phyloP scores from a whole-genome alignment of 2,888 invertebrate species.

The Notocelia uddmanniana region DNA sequence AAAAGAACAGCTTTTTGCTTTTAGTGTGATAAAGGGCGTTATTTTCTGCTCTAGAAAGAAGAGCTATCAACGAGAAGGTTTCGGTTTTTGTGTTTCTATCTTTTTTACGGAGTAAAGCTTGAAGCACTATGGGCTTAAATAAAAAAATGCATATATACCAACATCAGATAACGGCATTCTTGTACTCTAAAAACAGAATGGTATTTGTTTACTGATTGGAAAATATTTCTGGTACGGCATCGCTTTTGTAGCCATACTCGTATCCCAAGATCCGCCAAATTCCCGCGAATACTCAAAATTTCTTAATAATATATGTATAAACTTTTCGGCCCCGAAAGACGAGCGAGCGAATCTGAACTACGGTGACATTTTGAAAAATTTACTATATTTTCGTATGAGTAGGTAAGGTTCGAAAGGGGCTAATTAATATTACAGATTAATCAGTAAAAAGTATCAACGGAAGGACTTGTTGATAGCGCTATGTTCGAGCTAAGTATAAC shows the following conservation, averaged over 20 bases:
- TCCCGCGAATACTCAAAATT: not conserved
- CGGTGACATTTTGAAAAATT: too few relatives aligned
- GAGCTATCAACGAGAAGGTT: not conserved
- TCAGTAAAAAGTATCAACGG: too few relatives aligned
- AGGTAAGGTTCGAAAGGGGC: too few relatives aligned
- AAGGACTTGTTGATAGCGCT: too few relatives aligned
- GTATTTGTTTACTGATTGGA: too few relatives aligned
- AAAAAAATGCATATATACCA: not conserved
- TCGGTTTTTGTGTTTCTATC: constrained; percentile 4
- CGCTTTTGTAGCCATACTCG: constrained; percentile 18
- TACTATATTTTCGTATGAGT: too few relatives aligned
- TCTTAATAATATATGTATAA: too few relatives aligned
- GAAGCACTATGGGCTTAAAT: not conserved
- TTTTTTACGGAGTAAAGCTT: constrained; percentile 2
- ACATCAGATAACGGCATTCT: not conserved
- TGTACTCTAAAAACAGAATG: too few relatives aligned
- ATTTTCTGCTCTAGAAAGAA: not conserved
- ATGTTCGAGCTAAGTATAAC: too few relatives aligned
- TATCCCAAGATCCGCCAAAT: not conserved
- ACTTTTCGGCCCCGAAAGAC: too few relatives aligned
- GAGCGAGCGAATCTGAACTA: too few relatives aligned
- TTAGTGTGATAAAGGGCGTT: not conserved
- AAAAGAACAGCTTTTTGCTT: not conserved
- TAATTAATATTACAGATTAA: too few relatives aligned
- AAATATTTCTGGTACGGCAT: not conserved